phyloP scores from a whole-genome alignment of 1,140 invertebrate species.

The Cotesia vestalis region DNA sequence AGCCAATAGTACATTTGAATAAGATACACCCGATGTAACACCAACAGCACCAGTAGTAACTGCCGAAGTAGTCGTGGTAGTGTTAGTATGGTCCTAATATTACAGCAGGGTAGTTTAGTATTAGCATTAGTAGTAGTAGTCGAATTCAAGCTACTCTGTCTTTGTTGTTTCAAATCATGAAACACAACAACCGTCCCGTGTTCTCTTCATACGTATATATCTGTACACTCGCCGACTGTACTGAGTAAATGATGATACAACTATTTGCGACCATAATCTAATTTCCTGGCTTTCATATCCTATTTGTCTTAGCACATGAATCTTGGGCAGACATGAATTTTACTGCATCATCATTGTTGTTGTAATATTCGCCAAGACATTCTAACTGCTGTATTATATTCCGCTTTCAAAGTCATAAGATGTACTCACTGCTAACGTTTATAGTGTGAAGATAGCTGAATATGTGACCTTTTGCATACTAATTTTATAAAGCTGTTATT shows the following conservation, averaged over 20 bases:
- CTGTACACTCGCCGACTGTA: background rate
- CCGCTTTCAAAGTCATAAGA: constrained; percentile 1
- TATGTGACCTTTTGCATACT: constrained; percentile 16
- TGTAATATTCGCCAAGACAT: background rate
- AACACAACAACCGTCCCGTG: too few species aligned
- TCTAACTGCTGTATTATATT: constrained; percentile 3
- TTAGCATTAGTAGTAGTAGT: background rate
- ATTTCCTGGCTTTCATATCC: constrained; percentile 2
- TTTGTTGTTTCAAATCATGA: constrained; percentile 28
- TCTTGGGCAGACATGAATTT: background rate
- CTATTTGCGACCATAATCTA: constrained; percentile 11
- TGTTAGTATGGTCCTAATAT: too few species aligned
- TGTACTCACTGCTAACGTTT: constrained; percentile 1
- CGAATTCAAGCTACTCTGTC: background rate
- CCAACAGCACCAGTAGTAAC: too few species aligned
- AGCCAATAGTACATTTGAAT: constrained; percentile 7
- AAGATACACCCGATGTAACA: background rate
- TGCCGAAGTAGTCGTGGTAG: too few species aligned
- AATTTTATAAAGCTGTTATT: constrained; percentile 15
- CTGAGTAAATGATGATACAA: constrained; percentile 14
- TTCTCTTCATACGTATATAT: background rate
- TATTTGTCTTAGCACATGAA: constrained; percentile 8
- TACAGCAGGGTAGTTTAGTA: constrained; percentile 1
- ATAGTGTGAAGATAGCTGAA: constrained; percentile 16
- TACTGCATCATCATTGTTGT: background rate